Percentiles rank a stretch among this genome's conserved stretches.
Evolutionary conservation across 2,797 vertebrate genomes (phyloP).

Genomic region (Cryptoblepharus egeriae): DNA sequence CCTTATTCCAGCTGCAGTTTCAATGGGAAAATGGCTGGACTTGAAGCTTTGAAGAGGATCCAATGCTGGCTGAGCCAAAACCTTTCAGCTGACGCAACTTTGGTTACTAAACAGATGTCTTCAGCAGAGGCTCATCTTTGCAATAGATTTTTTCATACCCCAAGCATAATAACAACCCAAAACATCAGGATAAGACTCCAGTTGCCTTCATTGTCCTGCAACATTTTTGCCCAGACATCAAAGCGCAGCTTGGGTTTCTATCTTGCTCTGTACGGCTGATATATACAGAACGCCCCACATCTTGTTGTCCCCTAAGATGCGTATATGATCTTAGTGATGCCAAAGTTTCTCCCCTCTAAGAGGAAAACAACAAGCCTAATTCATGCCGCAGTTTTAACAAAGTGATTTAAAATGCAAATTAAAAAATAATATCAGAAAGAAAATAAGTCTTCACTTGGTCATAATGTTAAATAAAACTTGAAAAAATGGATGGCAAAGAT

Average conservation of each 20-base stretch:
- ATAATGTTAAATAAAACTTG: no score
- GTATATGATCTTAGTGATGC: not conserved
- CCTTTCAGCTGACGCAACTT: no score
- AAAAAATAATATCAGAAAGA: not conserved
- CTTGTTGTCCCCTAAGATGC: slow-evolving; percentile 28
- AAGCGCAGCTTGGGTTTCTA: slow-evolving; percentile 62
- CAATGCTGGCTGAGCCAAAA: slow-evolving; percentile 46
- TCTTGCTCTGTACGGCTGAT: slow-evolving; percentile 62
- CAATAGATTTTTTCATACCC: slow-evolving; percentile 42
- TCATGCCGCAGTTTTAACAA: not conserved
- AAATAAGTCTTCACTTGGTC: not conserved
- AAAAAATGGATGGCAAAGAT: not conserved
- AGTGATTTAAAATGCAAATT: not conserved
- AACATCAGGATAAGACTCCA: slow-evolving; percentile 53
- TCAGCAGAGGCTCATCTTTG: slow-evolving; percentile 51
- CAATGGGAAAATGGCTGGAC: not conserved
- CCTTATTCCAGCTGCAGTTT: not conserved
- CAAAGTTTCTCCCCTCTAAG: not conserved
- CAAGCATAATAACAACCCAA: slow-evolving; percentile 62
- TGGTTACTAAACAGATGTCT: slow-evolving; percentile 52
- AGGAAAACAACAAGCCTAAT: not conserved
- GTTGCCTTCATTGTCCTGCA: slow-evolving; percentile 50
- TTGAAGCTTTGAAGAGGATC: not conserved
- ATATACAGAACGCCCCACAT: slow-evolving; percentile 33
- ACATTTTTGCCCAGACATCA: slow-evolving; percentile 60